phyloP scores from a whole-genome alignment of 2,888 invertebrate genomes.

The Nasonia oneida region DNA sequence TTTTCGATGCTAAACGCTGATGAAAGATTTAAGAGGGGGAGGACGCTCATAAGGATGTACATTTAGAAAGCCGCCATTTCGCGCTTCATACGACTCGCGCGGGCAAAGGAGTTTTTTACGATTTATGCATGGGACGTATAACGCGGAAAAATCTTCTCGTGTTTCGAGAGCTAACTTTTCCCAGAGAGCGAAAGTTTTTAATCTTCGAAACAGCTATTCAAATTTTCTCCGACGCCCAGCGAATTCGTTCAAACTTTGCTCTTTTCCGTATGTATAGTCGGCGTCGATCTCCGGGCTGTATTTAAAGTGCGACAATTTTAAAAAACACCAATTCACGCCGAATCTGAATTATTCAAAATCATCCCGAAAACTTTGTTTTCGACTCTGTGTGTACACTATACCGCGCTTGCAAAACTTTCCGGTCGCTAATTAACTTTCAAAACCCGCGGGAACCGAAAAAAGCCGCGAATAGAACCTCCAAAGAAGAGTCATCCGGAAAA shows the following conservation, averaged over 20 bases:
- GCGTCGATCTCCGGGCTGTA: not conserved
- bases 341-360: slow-evolving; percentile 6
- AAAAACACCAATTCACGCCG: not conserved
- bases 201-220: slow-evolving; percentile 18
- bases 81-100: slow-evolving; percentile 15
- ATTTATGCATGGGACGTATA: slow-evolving; percentile 19
- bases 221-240: not conserved
- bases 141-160: slow-evolving; percentile 17
- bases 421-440: not conserved
- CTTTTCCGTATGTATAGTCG: not conserved
- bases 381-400: not conserved
- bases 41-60: not conserved
- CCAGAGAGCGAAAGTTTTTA: not conserved
- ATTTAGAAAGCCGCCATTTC: slow-evolving; percentile 9
- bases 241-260: not conserved
- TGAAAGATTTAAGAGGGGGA: slow-evolving; percentile 5
- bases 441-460: not conserved
- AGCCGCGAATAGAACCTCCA: not conserved
- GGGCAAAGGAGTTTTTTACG: slow-evolving; percentile 28
- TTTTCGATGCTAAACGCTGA: not conserved
- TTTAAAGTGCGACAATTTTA: not conserved
- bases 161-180: not conserved
- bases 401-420: not conserved
- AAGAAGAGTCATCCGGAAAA: not conserved
- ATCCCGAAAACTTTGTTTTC: not conserved